Conservation (phyloP, 2,113 vertebrate genomes). For the Anolis carolinensis region DNA sequence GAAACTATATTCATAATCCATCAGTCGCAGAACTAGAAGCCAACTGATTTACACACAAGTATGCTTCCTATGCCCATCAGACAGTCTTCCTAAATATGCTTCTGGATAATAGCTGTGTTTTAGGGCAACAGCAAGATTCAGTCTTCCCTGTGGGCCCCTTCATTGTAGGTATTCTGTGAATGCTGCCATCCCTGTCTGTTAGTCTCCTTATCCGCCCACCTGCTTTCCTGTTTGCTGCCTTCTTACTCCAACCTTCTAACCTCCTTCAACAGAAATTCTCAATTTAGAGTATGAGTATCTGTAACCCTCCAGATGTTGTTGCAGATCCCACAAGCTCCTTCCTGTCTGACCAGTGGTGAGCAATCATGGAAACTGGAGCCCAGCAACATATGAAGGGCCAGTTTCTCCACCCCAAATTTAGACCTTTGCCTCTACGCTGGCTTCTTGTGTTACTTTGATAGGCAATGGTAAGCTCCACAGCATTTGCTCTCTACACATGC, state of each 20-base stretch:
- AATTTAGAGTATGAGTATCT: neutral
- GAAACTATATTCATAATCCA: neutral
- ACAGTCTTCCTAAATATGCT: neutral
- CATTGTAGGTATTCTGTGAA: neutral
- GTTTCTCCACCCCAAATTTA: no score
- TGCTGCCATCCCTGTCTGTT: neutral
- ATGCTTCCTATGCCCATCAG: neutral
- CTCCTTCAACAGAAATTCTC: neutral
- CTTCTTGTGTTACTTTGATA: neutral
- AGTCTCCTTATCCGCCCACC: neutral
- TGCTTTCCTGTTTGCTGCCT: neutral
- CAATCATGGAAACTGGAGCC: neutral
- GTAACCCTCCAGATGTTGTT: neutral
- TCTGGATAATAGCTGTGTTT: neutral
- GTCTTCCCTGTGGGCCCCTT: neutral
- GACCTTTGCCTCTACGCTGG: neutral
- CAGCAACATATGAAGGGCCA: neutral
- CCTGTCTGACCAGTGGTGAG: no score
- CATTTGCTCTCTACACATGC: neutral
- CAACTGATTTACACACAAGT: neutral
- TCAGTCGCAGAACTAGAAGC: neutral
- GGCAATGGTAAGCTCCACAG: neutral
- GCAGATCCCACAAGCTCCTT: neutral
- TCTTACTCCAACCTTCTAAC: neutral
- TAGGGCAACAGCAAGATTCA: neutral